Evolutionary conservation across 2,888 invertebrate species (phyloP).

Genomic region (Meliscaeva auricollis): DNA sequence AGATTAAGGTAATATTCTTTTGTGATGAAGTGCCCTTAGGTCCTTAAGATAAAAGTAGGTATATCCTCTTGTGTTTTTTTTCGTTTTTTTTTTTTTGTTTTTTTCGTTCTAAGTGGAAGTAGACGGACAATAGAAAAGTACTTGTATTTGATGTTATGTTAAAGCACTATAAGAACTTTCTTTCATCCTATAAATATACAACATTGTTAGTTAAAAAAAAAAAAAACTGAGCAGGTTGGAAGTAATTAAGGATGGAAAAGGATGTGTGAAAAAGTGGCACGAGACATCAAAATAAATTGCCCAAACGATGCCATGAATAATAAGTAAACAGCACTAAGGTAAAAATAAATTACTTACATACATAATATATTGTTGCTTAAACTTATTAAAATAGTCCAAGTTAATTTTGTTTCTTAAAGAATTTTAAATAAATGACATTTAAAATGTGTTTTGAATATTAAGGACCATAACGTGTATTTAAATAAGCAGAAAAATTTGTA

Average conservation of each 20-base stretch:
- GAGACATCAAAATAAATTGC: not conserved
- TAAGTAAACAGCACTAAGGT: not conserved
- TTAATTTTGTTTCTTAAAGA: no score
- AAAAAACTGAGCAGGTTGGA: constrained; percentile 17
- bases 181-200: no score
- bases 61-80: constrained; percentile 10
- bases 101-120: constrained; percentile 12
- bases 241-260: constrained; percentile 43
- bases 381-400: no score
- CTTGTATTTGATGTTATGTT: not conserved
- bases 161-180: constrained; percentile 20
- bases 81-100: not conserved
- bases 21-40: constrained; percentile 44
- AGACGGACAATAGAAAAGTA: constrained; percentile 28
- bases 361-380: no score
- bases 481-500: no score
- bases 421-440: no score
- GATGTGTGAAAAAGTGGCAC: constrained; percentile 15
- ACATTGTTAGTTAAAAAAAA: no score
- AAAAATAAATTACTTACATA: not conserved
- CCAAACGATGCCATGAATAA: not conserved
- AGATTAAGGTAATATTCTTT: constrained; percentile 55
- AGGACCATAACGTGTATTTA: no score
- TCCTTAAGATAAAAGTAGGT: constrained; percentile 26
- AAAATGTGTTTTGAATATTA: no score